Conservation (phyloP, 2,113 vertebrate genomes). For the Burhinus bistriatus region DNA sequence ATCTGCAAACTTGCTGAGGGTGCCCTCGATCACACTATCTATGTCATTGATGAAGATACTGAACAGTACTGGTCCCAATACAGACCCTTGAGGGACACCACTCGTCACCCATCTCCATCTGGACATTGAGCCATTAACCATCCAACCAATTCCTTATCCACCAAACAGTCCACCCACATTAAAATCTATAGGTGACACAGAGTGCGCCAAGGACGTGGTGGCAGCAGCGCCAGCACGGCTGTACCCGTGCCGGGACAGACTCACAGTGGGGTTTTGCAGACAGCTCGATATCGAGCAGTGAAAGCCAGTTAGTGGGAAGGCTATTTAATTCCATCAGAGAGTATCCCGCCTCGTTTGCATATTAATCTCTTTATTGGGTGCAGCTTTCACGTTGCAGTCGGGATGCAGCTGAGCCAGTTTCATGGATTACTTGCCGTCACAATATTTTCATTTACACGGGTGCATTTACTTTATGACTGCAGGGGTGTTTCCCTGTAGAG, state of each 20-base stretch:
- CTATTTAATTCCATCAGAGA: not conserved
- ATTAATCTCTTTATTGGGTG: not conserved
- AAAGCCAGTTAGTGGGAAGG: not conserved
- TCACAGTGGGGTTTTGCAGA: not conserved
- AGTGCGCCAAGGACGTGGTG: rapidly evolving
- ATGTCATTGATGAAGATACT: not conserved
- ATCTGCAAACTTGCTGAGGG: not conserved
- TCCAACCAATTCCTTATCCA: not conserved
- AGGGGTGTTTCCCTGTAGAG: not conserved
- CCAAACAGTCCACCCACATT: not conserved
- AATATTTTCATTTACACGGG: not conserved
- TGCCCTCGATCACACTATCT: not conserved
- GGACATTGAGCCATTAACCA: not conserved
- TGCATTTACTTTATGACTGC: not conserved
- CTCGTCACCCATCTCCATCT: not conserved
- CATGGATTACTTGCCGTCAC: not conserved
- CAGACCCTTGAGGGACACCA: not conserved
- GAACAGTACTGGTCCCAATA: not conserved
- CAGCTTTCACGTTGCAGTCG: rapidly evolving
- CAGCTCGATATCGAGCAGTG: not conserved
- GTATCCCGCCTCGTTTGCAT: not conserved
- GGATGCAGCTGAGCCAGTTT: not conserved
- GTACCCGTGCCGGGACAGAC: rapidly evolving
- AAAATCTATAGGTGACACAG: not conserved
- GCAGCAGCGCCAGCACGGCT: not conserved